A percentile compares a stretch with the other conserved stretches of the same genome.
Evolutionary conservation across 2,797 vertebrate genomes (phyloP).

Genomic region (Squalus acanthias): DNA sequence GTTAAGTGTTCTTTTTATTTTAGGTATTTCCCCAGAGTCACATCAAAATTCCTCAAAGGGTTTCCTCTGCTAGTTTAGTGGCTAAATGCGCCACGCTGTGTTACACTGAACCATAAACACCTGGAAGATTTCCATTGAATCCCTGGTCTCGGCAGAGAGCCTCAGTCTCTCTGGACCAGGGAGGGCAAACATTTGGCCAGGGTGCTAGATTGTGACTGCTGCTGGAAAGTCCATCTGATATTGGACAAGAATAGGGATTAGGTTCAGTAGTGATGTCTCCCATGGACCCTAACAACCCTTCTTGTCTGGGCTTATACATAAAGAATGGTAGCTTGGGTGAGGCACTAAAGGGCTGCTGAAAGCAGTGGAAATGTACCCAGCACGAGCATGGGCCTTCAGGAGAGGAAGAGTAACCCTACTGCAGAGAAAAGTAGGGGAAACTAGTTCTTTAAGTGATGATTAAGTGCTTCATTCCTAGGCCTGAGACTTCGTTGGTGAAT

Average conservation of each 20-base stretch:
- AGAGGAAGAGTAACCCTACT: not conserved
- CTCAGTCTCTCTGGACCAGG: not conserved
- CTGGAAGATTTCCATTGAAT: not conserved
- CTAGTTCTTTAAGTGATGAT: not conserved
- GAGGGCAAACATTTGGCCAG: not conserved
- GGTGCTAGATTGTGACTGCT: not conserved
- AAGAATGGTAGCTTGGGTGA: not conserved
- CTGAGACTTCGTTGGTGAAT: not conserved
- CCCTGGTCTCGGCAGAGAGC: not conserved
- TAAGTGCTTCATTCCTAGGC: not conserved
- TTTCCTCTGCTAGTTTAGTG: too few relatives aligned
- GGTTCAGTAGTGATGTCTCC: not conserved
- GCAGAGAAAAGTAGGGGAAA: not conserved
- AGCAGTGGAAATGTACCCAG: not conserved
- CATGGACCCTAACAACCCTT: too few relatives aligned
- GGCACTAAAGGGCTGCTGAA: not conserved
- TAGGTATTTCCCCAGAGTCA: not conserved
- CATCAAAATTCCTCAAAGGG: not conserved
- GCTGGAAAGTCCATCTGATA: not conserved
- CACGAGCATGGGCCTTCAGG: not conserved
- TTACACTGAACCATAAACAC: too few relatives aligned
- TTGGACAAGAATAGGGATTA: not conserved
- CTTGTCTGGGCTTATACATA: not conserved
- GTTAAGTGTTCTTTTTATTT: not conserved
- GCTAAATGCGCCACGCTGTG: too few relatives aligned